Conservation (phyloP, 2,113 vertebrate species). For the Danionella cerebrum region DNA sequence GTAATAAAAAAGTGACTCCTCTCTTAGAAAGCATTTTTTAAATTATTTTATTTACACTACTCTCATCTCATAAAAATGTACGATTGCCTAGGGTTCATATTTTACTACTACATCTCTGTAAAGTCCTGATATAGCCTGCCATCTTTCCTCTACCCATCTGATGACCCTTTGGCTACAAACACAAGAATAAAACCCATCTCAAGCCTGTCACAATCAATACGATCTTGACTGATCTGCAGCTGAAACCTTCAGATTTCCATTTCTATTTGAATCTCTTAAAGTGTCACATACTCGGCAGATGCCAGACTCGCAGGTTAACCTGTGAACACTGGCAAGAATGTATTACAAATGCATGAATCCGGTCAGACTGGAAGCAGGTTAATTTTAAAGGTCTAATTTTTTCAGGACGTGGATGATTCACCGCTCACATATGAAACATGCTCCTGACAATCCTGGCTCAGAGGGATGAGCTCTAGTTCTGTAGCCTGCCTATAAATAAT, state of each 20-base stretch:
- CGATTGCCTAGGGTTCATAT: not conserved
- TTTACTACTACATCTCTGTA: not conserved
- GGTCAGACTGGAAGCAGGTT: not conserved
- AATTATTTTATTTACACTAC: too few relatives aligned
- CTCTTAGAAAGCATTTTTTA: too few relatives aligned
- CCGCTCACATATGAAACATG: not conserved
- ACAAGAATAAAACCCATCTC: not conserved
- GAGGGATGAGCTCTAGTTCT: not conserved
- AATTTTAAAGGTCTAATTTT: not conserved
- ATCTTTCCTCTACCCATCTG: not conserved
- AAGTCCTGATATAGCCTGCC: not conserved
- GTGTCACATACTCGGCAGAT: not conserved
- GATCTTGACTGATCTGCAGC: not conserved
- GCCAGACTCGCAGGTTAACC: not conserved
- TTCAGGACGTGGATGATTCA: not conserved
- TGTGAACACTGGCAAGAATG: not conserved
- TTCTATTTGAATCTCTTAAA: not conserved
- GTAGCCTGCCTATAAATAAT: slow-evolving; percentile 9
- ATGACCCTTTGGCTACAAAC: not conserved
- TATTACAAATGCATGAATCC: not conserved
- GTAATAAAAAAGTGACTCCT: too few relatives aligned
- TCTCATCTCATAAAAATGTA: too few relatives aligned
- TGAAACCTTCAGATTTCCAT: not conserved
- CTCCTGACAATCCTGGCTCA: not conserved
- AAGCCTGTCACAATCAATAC: not conserved